Evolutionary conservation across 2,797 vertebrate species (phyloP).

Genomic region (Oceanodroma leucorhoa): DNA sequence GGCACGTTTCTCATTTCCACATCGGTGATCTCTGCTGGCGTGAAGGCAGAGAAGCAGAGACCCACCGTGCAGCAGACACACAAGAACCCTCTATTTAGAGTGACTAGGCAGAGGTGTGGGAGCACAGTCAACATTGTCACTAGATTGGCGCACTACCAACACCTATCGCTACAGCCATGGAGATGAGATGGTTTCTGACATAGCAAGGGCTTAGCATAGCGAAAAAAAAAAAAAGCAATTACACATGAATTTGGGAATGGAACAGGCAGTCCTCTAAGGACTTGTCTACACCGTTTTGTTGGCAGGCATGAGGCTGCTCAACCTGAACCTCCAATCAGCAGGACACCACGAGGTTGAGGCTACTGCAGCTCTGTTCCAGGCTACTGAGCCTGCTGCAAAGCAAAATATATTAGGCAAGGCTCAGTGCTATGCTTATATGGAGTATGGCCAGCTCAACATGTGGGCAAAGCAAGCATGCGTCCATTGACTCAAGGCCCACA

Average conservation of each 20-base stretch:
- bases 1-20: not conserved
- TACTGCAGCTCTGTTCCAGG: not conserved
- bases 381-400: conserved; percentile 9
- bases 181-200: conserved; percentile 15
- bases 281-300: not conserved
- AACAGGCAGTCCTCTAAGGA: not conserved
- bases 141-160: not conserved
- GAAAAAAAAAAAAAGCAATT: not conserved
- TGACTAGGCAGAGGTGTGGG: not conserved
- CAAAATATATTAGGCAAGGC: not conserved
- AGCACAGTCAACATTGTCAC: not conserved
- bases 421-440: not conserved
- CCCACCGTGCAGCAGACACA: not conserved
- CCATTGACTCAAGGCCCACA: not conserved
- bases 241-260: not conserved
- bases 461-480: not conserved
- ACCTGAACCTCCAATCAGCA: not conserved
- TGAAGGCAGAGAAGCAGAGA: not conserved
- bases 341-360: not conserved
- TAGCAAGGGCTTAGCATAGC: not conserved
- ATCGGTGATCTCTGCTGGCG: not conserved
- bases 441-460: not conserved
- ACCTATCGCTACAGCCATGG: not conserved
- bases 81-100: not conserved
- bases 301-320: not conserved